Percentiles rank a stretch among this genome's conserved stretches.
Conservation (phyloP, 2,888 invertebrate genomes). For the Tupiocoris notatus region DNA sequence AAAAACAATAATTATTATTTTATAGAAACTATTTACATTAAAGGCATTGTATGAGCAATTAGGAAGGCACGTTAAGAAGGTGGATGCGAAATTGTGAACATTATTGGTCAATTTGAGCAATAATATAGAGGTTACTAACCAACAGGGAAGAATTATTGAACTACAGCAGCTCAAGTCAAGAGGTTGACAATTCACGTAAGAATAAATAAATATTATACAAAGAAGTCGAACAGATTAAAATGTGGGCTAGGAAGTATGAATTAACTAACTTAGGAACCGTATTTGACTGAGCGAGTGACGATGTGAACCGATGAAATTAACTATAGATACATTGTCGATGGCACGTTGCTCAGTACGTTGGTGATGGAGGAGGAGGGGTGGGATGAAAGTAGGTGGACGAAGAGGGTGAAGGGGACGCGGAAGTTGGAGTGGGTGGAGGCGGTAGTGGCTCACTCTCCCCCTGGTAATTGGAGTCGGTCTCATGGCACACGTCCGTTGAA, state of each 20-base stretch:
- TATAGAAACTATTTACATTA: background rate
- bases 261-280: background rate
- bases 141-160: too few relatives aligned
- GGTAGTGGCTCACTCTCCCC: slow-evolving; percentile 63
- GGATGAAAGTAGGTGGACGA: slow-evolving; percentile 78
- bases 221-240: too few relatives aligned
- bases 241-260: too few relatives aligned
- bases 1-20: background rate
- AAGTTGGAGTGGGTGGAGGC: slow-evolving; percentile 61
- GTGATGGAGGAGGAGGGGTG: slow-evolving; percentile 82
- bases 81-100: background rate
- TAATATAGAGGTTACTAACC: too few relatives aligned
- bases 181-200: too few relatives aligned
- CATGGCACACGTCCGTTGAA: slow-evolving; percentile 90
- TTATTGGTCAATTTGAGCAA: too few relatives aligned
- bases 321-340: background rate
- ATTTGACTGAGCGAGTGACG: background rate
- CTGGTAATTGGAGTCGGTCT: slow-evolving; percentile 76
- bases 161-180: too few relatives aligned
- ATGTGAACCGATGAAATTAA: too few relatives aligned
- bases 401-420: slow-evolving; percentile 62
- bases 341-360: slow-evolving; percentile 58
- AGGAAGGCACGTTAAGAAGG: background rate
- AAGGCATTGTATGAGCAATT: background rate
- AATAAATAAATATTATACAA: too few relatives aligned